Evolutionary conservation across 1,140 invertebrate genomes (phyloP).

Genomic region (Lutraria rhynchaena): DNA sequence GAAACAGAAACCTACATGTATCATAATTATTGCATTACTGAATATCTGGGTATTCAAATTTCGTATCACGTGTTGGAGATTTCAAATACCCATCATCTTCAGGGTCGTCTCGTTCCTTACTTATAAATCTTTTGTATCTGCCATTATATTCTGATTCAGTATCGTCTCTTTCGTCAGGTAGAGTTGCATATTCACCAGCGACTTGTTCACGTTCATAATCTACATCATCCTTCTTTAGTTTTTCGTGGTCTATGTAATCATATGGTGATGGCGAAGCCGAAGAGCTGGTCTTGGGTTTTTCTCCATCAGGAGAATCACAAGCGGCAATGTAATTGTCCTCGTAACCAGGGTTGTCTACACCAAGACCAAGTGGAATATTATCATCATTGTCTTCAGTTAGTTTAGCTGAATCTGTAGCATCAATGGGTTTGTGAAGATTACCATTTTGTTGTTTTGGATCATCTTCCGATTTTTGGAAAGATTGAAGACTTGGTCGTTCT

Average conservation of each 20-base stretch:
- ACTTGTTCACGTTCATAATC: conserved; percentile 23
- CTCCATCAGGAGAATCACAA: not conserved
- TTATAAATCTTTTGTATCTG: conserved; percentile 47
- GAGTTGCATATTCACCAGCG: conserved; percentile 24
- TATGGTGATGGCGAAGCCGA: conserved; percentile 28
- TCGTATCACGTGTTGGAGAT: conserved; percentile 40
- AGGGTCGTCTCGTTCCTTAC: not conserved
- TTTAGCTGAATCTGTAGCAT: not conserved
- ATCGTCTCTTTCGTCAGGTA: not conserved
- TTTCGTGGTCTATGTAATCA: conserved; percentile 52
- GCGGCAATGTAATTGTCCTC: conserved; percentile 5
- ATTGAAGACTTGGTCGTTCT: conserved; percentile 28
- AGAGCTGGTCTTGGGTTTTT: conserved; percentile 16
- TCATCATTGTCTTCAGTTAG: conserved; percentile 26
- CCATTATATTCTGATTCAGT: conserved; percentile 6
- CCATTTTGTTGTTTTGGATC: not conserved
- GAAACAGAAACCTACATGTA: no score
- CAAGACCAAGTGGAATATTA: not conserved
- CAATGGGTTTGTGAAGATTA: not conserved
- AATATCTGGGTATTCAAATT: conserved; percentile 8
- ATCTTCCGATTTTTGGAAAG: not conserved
- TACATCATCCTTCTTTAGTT: conserved; percentile 27
- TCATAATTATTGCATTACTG: not conserved
- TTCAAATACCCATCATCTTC: conserved; percentile 45
- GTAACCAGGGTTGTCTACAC: conserved; percentile 38